Conservation (phyloP, 2,888 invertebrate genomes). For the Torymus auratus region DNA sequence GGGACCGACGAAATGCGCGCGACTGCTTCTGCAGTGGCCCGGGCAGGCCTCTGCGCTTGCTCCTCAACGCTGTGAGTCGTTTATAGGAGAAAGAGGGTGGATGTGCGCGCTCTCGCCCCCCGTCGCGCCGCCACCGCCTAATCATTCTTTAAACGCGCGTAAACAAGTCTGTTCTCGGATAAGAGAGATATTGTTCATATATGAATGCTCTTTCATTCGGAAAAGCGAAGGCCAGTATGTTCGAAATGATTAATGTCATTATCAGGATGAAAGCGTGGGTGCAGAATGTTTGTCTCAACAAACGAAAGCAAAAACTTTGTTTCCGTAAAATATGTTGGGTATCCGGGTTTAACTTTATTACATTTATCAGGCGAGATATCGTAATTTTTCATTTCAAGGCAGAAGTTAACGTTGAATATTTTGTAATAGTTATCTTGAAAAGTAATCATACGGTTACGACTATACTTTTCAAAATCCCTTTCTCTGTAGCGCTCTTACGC, state of each 20-base stretch:
- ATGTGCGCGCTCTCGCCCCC: conserved; percentile 64
- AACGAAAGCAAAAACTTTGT: too few species aligned
- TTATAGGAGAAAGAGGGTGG: conserved; percentile 58
- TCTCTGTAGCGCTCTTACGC: too few species aligned
- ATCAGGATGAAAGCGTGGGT: background rate
- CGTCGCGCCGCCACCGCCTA: conserved; percentile 74
- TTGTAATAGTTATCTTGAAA: too few species aligned
- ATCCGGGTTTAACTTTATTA: too few species aligned
- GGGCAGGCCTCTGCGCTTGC: background rate
- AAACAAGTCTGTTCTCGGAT: conserved; percentile 70
- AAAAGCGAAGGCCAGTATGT: background rate
- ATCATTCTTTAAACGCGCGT: conserved; percentile 77
- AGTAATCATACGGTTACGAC: too few species aligned
- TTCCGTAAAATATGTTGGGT: too few species aligned
- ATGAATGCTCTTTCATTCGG: background rate
- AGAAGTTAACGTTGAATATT: too few species aligned
- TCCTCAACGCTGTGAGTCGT: background rate
- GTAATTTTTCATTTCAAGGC: too few species aligned
- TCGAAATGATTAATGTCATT: conserved; percentile 44
- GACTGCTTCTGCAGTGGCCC: background rate
- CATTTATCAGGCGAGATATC: too few species aligned
- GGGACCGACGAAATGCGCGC: background rate
- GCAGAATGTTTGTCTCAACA: background rate
- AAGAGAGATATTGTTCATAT: conserved; percentile 17
- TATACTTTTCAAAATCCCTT: too few species aligned